phyloP scores from a whole-genome alignment of 2,797 vertebrate genomes.

The Muscicapa striata region DNA sequence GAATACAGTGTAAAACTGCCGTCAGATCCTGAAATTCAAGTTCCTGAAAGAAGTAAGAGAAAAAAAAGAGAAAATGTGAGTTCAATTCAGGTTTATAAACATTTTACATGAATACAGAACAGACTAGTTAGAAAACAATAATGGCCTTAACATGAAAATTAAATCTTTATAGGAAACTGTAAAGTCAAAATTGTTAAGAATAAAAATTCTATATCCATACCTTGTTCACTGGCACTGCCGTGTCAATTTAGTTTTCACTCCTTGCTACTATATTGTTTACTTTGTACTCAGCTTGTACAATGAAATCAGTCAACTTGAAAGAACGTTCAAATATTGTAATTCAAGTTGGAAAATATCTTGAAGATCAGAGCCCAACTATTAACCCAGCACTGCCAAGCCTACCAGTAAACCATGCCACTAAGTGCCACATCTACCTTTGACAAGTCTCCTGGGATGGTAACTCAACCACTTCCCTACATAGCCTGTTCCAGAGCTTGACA shows the following conservation, averaged over 20 bases:
- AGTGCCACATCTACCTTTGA: background rate
- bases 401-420: background rate
- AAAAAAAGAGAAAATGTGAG: conserved; percentile 5
- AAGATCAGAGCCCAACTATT: background rate
- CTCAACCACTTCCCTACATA: background rate
- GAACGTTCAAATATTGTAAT: background rate
- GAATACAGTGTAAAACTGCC: conserved; percentile 90
- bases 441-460: background rate
- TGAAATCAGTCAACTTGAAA: background rate
- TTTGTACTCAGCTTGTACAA: background rate
- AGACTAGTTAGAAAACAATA: background rate
- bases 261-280: background rate
- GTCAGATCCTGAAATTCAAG: conserved; percentile 92
- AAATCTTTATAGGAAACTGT: background rate
- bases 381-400: background rate
- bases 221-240: fast-evolving
- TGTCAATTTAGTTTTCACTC: background rate
- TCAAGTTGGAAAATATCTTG: background rate
- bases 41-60: conserved; percentile 78
- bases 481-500: background rate
- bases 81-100: background rate
- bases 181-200: background rate
- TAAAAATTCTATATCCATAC: background rate
- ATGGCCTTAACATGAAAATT: background rate
- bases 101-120: background rate